Evolutionary conservation across 2,888 invertebrate species (phyloP), one percentile per base, ranked within the genome.

Genomic region (Diarsia rubi): DNA sequence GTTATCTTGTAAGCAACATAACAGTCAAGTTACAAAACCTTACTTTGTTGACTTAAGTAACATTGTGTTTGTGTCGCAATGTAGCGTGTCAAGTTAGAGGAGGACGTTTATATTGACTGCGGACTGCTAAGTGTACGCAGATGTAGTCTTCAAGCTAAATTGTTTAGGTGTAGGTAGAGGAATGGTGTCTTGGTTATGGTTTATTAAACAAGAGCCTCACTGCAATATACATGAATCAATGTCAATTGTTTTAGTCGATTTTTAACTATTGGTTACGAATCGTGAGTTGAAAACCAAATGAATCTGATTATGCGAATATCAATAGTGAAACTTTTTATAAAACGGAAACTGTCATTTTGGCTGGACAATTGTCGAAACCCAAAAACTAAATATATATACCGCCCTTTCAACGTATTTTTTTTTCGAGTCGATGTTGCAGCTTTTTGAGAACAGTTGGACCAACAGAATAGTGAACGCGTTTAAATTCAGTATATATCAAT

Each of bases 31-130:
- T 79, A n/a, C 64, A 45, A 72, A 72, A 77, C n/a, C 14, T 71
- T 44, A 79, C 77, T 79, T 72, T 64, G 77, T 79, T 27, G 31
- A 42, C 67, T 42, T 19, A 59, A 59, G 47, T 16, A 16, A 62
- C 44, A 44, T 49, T 45, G 74, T 73, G 60, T 31, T 37, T n/a
- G 59, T 82, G 66, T 74, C 54, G 79, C 79, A 82, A 80, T n/a
- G 45, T 67, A 14, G 69, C 45, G n/a, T 76, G 81, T 31, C 60
- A 24, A 44, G 73, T 16, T 49, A 63, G 60, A 66, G 12, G 69
- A 44, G 24, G 64, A 64, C 81, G 5, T 47, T 81, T 37, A 68
- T 64, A 73, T 64, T 68, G 79, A 57, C 79, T 49, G 69, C 19
- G 19, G 65, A 21, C 14, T 44, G 62, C 45, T 75, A 42, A 79